Conservation (phyloP, 2,888 invertebrate genomes). For the Furcula furcula region DNA sequence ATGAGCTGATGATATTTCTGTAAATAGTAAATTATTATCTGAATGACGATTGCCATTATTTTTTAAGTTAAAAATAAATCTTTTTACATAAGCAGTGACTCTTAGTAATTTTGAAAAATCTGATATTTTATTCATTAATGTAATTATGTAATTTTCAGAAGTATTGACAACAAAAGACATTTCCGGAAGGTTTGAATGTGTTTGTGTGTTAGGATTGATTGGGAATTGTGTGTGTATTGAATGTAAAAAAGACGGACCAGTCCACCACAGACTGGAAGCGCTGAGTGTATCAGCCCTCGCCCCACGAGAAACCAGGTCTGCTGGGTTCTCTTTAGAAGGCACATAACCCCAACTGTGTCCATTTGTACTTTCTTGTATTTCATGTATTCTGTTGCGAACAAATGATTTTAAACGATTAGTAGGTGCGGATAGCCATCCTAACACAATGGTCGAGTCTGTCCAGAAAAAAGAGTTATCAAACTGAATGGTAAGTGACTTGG, state of each 20-base stretch:
- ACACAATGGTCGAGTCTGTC: constrained; percentile 28
- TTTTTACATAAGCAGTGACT: constrained; percentile 1
- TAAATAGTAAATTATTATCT: not conserved
- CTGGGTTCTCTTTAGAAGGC: constrained; percentile 23
- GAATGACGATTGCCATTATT: not conserved
- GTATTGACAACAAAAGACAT: not conserved
- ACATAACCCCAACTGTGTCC: constrained; percentile 23
- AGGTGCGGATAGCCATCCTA: constrained; percentile 21
- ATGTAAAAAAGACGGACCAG: constrained; percentile 10
- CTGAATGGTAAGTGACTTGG: constrained; percentile 9
- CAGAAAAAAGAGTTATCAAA: constrained; percentile 13
- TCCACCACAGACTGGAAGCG: constrained; percentile 20
- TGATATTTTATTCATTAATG: not conserved
- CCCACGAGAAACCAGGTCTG: constrained; percentile 29
- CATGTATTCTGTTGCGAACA: constrained; percentile 24
- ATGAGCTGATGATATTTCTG: constrained; percentile 1
- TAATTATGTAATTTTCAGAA: not conserved
- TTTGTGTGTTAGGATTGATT: not conserved
- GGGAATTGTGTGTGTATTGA: constrained; percentile 7
- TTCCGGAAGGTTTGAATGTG: not conserved
- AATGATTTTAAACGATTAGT: constrained; percentile 19
- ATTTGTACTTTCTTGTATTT: constrained; percentile 23
- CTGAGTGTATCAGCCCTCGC: constrained; percentile 18
- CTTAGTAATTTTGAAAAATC: not conserved
- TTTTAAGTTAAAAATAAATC: constrained; percentile 5